phyloP scores from a whole-genome alignment of 2,888 invertebrate species.

The Thecophora atra region DNA sequence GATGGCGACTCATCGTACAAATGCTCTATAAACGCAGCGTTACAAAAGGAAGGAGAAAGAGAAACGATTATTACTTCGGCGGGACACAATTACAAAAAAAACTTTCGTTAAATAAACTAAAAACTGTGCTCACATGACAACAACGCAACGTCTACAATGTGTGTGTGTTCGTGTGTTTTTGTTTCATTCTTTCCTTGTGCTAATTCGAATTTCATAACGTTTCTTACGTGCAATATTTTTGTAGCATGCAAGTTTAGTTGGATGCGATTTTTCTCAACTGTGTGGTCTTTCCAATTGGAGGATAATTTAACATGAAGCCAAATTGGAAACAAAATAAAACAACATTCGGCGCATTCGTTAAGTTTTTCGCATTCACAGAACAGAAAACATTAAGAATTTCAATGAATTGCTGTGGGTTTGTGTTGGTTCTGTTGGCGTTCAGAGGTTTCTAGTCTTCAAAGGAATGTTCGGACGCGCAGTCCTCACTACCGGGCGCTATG shows the following conservation, averaged over 20 bases:
- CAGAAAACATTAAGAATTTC: slow-evolving; percentile 1
- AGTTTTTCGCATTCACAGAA: slow-evolving; percentile 24
- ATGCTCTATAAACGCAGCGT: slow-evolving; percentile 46
- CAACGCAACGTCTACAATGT: too few relatives aligned
- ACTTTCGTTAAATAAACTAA: too few relatives aligned
- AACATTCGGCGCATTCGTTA: slow-evolving; percentile 29
- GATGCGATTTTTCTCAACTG: not conserved
- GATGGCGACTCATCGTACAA: slow-evolving; percentile 58
- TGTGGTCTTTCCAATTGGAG: not conserved
- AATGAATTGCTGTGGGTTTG: not conserved
- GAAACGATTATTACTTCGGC: slow-evolving; percentile 15
- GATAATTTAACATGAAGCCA: not conserved
- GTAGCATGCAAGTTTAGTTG: slow-evolving; percentile 37
- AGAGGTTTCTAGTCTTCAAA: slow-evolving; percentile 3
- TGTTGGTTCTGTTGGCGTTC: not conserved
- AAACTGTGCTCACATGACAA: too few relatives aligned
- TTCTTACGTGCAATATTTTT: slow-evolving; percentile 11
- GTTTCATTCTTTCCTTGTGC: not conserved
- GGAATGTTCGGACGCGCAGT: slow-evolving; percentile 54
- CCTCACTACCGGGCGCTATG: slow-evolving; percentile 66
- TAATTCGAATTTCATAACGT: not conserved
- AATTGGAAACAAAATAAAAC: slow-evolving; percentile 5
- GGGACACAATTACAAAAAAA: too few relatives aligned
- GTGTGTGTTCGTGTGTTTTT: not conserved
- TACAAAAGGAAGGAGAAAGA: slow-evolving; percentile 18